A percentile compares a stretch with the other conserved stretches of the same genome.
These are phyloP conservation scores for Flexamia atlantica DNA, from an alignment of 2,888 invertebrate species.

Conservation along the genomic window DNA sequence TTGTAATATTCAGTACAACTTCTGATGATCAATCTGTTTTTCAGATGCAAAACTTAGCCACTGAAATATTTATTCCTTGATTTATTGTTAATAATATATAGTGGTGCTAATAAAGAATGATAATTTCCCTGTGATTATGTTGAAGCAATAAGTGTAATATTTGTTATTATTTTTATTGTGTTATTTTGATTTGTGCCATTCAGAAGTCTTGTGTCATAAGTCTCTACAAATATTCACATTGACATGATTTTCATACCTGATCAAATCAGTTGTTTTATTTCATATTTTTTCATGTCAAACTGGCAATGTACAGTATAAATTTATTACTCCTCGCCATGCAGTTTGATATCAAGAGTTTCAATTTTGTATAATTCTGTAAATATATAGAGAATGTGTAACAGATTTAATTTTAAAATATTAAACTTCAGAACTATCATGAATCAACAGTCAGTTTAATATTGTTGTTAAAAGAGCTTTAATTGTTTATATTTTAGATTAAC, in stretches of 20 bases:
- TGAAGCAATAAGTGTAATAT: neutral
- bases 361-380: conserved; percentile 15
- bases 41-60: neutral
- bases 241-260: neutral
- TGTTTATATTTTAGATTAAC: conserved; percentile 34
- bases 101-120: conserved; percentile 47
- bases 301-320: neutral
- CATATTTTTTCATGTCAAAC: neutral
- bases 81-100: conserved; percentile 18
- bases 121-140: conserved; percentile 44
- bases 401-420: conserved; percentile 12
- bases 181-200: conserved; percentile 49
- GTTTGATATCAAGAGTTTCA: neutral
- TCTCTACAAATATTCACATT: neutral
- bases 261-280: neutral
- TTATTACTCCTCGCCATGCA: neutral
- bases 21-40: neutral
- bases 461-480: conserved; percentile 33
- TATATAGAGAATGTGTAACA: conserved; percentile 16
- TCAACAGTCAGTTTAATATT: conserved; percentile 1
- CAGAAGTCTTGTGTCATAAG: conserved; percentile 43
- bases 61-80: conserved; percentile 38
- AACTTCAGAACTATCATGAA: neutral
- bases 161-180: neutral
- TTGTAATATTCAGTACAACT: neutral